phyloP scores from a whole-genome alignment of 1,140 invertebrate genomes.

The Dryas iulia region DNA sequence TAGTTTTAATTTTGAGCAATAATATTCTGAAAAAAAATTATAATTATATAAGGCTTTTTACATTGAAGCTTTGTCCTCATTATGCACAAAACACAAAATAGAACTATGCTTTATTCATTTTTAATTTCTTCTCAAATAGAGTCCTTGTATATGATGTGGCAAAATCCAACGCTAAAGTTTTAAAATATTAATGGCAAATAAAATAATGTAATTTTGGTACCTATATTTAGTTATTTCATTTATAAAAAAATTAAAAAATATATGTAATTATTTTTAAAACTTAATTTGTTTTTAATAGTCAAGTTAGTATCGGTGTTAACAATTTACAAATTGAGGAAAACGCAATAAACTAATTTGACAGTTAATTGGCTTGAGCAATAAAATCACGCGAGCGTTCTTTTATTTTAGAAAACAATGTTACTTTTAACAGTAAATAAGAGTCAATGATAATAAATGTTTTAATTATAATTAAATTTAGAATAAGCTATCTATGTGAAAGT shows the following conservation, averaged over 20 bases:
- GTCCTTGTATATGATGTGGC: no score
- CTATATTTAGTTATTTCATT: background rate
- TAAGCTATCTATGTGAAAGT: background rate
- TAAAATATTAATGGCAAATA: no score
- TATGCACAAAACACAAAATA: no score
- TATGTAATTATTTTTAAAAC: background rate
- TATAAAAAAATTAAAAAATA: background rate
- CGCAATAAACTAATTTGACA: constrained; percentile 6
- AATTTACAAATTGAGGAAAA: constrained; percentile 18
- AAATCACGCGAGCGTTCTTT: constrained; percentile 13
- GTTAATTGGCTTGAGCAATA: constrained; percentile 5
- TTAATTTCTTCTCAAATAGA: no score
- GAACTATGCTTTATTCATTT: no score
- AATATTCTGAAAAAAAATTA: no score
- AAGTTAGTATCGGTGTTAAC: constrained; percentile 18
- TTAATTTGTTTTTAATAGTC: constrained; percentile 22
- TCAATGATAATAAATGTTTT: background rate
- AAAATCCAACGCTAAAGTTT: no score
- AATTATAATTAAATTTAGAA: background rate
- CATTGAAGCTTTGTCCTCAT: no score
- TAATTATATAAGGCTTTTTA: no score
- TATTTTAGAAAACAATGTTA: background rate
- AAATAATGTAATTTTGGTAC: background rate
- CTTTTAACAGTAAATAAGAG: background rate
- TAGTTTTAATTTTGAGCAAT: no score